A percentile compares a stretch with the other conserved stretches of the same genome.
Evolutionary conservation across 1,140 invertebrate species (phyloP).

Genomic region (Macrobrachium nipponense): DNA sequence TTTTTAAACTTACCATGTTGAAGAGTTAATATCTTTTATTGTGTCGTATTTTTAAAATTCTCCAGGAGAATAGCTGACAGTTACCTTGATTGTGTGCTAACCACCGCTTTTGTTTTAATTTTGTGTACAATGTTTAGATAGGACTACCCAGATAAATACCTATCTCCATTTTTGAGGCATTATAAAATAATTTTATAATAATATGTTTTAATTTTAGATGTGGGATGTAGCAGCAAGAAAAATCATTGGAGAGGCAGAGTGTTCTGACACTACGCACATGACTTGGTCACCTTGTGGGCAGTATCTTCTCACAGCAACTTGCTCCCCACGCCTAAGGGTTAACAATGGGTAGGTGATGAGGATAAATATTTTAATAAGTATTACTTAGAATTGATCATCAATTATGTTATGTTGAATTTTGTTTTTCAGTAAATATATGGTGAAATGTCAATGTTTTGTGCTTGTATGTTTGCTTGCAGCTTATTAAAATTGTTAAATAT

Average conservation of each 20-base stretch:
- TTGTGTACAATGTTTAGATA: no score
- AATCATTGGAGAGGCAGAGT: slow-evolving; percentile 50
- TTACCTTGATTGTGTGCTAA: no score
- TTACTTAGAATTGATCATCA: slow-evolving; percentile 36
- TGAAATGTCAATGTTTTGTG: no score
- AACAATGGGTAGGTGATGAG: slow-evolving; percentile 59
- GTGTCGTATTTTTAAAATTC: no score
- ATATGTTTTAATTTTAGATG: slow-evolving; percentile 27
- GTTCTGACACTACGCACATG: slow-evolving; percentile 54
- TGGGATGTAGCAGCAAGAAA: slow-evolving; percentile 53
- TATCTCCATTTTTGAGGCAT: no score
- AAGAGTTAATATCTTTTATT: not conserved
- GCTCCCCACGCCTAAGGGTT: slow-evolving; percentile 60
- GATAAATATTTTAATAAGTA: not conserved
- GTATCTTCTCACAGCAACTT: slow-evolving; percentile 59
- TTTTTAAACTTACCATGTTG: not conserved
- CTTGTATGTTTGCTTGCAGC: no score
- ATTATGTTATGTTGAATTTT: not conserved
- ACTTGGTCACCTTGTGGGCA: slow-evolving; percentile 62
- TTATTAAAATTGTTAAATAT: not conserved
- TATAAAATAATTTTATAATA: no score
- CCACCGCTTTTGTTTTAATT: no score
- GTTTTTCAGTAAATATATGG: no score
- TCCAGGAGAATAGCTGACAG: no score
- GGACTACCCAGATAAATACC: no score